These are phyloP conservation scores for Unio delphinus DNA, from an alignment of 2,888 invertebrate genomes.

Conservation along the genomic window DNA sequence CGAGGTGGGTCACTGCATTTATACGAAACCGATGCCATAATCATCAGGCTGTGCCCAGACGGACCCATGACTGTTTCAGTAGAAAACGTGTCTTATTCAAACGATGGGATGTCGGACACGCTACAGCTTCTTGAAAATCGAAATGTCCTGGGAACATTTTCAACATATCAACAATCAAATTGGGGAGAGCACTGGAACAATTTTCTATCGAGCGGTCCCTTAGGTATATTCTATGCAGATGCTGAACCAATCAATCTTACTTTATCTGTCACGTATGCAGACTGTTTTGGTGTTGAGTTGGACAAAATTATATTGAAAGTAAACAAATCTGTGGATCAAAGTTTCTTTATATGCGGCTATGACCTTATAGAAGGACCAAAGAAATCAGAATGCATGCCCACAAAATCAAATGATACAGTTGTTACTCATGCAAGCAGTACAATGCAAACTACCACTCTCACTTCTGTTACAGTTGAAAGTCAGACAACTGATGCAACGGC, in stretches of 20 bases:
- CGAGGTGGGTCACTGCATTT: conserved; percentile 11
- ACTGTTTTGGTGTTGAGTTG: conserved; percentile 15
- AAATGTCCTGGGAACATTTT: conserved; percentile 14
- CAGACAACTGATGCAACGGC: too few relatives aligned
- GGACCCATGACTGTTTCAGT: conserved; percentile 21
- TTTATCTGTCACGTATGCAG: neutral
- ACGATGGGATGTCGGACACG: conserved; percentile 40
- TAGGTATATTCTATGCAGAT: conserved; percentile 10
- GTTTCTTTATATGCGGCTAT: too few relatives aligned
- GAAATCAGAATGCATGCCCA: too few relatives aligned
- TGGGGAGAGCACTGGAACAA: conserved; percentile 27
- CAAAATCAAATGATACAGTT: too few relatives aligned
- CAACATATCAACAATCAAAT: conserved; percentile 16
- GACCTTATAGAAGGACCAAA: too few relatives aligned
- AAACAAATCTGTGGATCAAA: conserved; percentile 1
- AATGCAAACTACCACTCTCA: too few relatives aligned
- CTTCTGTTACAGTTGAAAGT: too few relatives aligned
- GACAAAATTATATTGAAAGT: conserved; percentile 17
- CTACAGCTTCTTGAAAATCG: conserved; percentile 4
- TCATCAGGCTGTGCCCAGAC: conserved; percentile 12
- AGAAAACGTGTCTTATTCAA: conserved; percentile 38
- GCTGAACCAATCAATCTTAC: too few relatives aligned
- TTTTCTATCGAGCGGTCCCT: conserved; percentile 10
- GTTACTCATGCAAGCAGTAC: too few relatives aligned
- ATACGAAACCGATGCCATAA: conserved; percentile 20